phyloP scores from a whole-genome alignment of 2,113 vertebrate species.

The Alces alces region DNA sequence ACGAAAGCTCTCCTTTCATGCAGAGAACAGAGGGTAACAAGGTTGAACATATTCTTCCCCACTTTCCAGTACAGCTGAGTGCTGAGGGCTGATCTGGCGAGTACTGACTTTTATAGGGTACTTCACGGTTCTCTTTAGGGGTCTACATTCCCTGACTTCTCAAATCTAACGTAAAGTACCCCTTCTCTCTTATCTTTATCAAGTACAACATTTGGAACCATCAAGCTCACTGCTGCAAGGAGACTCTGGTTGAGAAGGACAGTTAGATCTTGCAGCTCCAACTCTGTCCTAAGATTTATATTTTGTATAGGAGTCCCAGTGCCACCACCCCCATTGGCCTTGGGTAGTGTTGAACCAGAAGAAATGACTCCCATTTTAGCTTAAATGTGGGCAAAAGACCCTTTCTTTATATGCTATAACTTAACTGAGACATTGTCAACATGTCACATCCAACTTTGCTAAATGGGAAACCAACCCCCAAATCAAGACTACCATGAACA shows the following conservation, averaged over 20 bases:
- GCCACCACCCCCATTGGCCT: background rate
- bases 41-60: background rate
- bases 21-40: too few species aligned
- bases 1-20: background rate
- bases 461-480: background rate
- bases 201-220: background rate
- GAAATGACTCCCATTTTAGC: background rate
- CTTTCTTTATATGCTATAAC: background rate
- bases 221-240: background rate
- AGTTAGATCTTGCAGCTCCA: background rate
- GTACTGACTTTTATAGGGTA: background rate
- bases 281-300: background rate
- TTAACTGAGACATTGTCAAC: background rate
- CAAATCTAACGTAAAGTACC: background rate
- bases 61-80: background rate
- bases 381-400: background rate
- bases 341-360: background rate
- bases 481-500: background rate
- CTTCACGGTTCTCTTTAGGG: background rate
- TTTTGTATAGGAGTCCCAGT: background rate
- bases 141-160: background rate
- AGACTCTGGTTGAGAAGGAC: background rate
- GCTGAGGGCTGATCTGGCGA: accelerated
- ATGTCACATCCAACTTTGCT: background rate
- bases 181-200: background rate